Percentiles rank a stretch among this genome's conserved stretches.
Conservation (phyloP, 2,113 vertebrate species). For the Tretioscincus oriximinensis region DNA sequence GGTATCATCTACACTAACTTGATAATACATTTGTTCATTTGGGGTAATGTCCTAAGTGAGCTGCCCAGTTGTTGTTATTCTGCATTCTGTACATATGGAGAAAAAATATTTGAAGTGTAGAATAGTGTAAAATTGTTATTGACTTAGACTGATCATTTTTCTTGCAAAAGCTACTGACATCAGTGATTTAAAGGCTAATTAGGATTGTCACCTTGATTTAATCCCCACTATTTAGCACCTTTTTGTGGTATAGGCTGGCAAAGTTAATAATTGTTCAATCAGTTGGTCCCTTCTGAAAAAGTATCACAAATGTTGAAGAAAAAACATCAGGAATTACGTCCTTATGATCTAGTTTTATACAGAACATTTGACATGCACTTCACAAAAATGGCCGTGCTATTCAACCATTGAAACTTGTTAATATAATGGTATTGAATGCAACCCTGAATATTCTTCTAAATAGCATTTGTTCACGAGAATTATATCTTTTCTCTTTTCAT, state of each 20-base stretch:
- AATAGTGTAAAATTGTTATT: too few species aligned
- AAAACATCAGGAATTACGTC: too few species aligned
- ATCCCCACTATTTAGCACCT: too few species aligned
- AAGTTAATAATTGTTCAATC: neutral
- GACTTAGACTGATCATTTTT: too few species aligned
- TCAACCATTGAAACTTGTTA: neutral
- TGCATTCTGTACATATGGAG: neutral
- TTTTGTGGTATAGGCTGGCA: neutral
- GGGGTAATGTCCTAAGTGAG: conserved; percentile 10
- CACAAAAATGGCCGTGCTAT: neutral
- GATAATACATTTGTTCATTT: conserved; percentile 31
- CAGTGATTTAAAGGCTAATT: too few species aligned
- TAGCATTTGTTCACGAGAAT: neutral
- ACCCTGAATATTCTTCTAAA: neutral
- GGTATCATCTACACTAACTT: conserved; percentile 44
- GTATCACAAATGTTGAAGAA: neutral
- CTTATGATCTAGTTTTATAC: neutral
- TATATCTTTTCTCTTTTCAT: neutral
- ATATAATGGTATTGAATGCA: neutral
- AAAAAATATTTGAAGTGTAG: too few species aligned
- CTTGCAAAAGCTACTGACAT: too few species aligned
- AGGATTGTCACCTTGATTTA: too few species aligned
- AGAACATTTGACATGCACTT: neutral
- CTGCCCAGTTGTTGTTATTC: neutral
- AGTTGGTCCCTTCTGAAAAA: neutral